Evolutionary conservation across 2,888 invertebrate species (phyloP), one percentile per base, ranked within the genome.

Genomic region (Agelastica alni): DNA sequence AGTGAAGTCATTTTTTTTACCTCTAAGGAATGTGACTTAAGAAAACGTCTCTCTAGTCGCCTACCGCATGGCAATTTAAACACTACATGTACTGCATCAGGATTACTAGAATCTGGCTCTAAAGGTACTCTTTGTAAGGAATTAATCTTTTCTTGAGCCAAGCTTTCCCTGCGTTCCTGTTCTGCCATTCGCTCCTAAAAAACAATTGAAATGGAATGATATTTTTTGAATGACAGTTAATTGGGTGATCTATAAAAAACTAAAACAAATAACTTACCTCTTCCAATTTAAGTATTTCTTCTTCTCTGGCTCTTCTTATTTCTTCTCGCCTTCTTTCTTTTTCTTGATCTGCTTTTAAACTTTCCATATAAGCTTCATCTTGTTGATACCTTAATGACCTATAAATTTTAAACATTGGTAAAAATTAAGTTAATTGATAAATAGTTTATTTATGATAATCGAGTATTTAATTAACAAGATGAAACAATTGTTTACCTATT

Each of bases 321-420:
- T 85, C 82, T 63, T 83, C 82, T 28, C 85, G 82, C 42, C 80
- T 80, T 0, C 91, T 82, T 75, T 96, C 96, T 78, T 97, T 97
- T 76, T 96, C 95, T 75, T 96, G 95, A 77, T 98, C 97, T 0
- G 93, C 94, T 31, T 87, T 83, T 31, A 97, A 79, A 3, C 96
- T 96, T 75, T 91, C 91, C 73, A 89, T 84, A 73, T 96, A 98
- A 0, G 96, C 97, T 73, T 90, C 90, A 76, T 98, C 97, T 74
- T 98, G 97, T 61, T 96, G 88, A 45, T 88, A 88, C 22, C 97
- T 83, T 43, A 97, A 78, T 0, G 91, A 89, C 65, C 93, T 91
- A 30, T 6, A 26, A 6, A n/a, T n/a, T n/a, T n/a, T n/a, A n/a
- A n/a, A n/a, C n/a, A n/a, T n/a, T n/a, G n/a, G n/a, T n/a, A n/a